Evolutionary conservation across 2,797 vertebrate genomes (phyloP).

Genomic region (Eulemur albifrons): DNA sequence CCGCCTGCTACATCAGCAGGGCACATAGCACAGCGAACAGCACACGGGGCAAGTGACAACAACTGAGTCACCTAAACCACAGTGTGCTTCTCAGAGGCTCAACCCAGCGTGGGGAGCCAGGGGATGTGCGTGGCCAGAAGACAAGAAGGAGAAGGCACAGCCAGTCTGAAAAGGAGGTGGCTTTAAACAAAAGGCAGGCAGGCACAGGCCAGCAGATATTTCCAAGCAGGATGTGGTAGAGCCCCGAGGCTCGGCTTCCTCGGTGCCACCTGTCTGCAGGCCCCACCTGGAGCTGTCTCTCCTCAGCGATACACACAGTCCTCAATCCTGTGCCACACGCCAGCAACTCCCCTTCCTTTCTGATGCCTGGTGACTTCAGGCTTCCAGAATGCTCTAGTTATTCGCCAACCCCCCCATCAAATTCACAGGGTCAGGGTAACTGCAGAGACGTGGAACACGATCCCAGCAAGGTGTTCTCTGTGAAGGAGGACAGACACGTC

Average conservation of each 20-base stretch:
- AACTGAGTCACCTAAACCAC: background rate
- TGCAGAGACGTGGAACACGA: background rate
- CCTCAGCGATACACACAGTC: background rate
- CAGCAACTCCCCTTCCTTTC: background rate
- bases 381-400: background rate
- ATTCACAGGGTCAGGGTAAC: background rate
- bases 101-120: background rate
- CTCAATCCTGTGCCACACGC: background rate
- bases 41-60: accelerated
- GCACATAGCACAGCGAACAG: background rate
- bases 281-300: too few species aligned
- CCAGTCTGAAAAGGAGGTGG: background rate
- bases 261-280: accelerated
- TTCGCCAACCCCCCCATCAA: background rate
- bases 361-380: background rate
- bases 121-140: background rate
- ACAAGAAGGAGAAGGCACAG: background rate
- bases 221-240: accelerated
- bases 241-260: background rate
- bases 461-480: background rate
- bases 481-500: background rate
- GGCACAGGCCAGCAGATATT: background rate
- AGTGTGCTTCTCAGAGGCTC: background rate
- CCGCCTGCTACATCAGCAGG: accelerated
- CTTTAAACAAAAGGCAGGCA: background rate